Conservation (phyloP, 2,797 vertebrate species). For the Sebastes jordani region DNA sequence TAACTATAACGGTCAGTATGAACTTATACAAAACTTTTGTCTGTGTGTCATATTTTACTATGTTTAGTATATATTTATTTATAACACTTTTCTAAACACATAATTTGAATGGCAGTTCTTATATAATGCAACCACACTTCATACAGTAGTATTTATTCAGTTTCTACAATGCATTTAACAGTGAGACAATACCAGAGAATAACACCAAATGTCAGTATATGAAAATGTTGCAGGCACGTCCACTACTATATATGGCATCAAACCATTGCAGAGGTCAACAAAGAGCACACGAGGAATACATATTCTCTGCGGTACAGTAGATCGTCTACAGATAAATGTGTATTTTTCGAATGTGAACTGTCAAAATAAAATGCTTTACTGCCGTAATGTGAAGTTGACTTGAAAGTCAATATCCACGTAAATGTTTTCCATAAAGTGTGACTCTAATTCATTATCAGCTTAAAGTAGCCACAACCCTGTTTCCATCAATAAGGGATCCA, state of each 20-base stretch:
- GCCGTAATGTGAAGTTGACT: neutral
- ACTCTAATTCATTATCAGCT: neutral
- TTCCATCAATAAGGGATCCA: neutral
- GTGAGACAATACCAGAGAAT: neutral
- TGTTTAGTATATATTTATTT: neutral
- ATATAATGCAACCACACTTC: neutral
- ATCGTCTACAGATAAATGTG: neutral
- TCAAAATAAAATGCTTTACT: neutral
- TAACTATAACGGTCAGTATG: neutral
- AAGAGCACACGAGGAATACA: neutral
- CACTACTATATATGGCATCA: neutral
- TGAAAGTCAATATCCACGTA: neutral
- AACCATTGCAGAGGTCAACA: neutral
- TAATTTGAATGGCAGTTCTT: neutral
- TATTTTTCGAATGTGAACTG: neutral
- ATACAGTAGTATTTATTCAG: neutral
- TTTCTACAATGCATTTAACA: neutral
- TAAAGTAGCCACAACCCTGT: neutral
- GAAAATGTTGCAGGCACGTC: neutral
- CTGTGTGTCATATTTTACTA: neutral
- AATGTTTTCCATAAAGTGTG: neutral
- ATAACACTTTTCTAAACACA: neutral
- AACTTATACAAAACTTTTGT: neutral
- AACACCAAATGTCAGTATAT: neutral
- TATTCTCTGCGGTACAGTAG: neutral